Percentiles rank a stretch among this genome's conserved stretches.
Evolutionary conservation across 2,113 vertebrate species (phyloP).

Genomic region (Salvelinus alpinus): DNA sequence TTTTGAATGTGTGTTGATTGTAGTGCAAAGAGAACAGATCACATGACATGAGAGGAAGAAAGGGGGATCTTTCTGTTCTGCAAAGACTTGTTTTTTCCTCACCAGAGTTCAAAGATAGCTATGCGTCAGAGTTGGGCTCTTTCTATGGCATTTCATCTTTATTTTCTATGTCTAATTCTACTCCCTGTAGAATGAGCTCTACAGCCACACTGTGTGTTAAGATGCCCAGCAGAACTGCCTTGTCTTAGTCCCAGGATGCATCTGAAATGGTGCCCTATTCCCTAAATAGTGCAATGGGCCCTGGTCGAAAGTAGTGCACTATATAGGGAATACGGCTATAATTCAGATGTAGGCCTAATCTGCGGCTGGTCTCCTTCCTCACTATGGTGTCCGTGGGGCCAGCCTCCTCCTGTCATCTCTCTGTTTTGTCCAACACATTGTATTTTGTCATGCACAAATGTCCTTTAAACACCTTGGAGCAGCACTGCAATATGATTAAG

Average conservation of each 20-base stretch:
- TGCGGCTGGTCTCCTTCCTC: slow-evolving; percentile 25
- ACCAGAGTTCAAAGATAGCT: slow-evolving; percentile 47
- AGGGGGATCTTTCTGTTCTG: slow-evolving; percentile 48
- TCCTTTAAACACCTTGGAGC: slow-evolving; percentile 67
- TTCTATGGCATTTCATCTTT: slow-evolving; percentile 53
- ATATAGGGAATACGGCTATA: too few species aligned
- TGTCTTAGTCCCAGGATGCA: background rate
- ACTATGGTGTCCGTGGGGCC: slow-evolving; percentile 34
- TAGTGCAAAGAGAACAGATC: slow-evolving; percentile 48
- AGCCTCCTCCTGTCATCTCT: slow-evolving; percentile 8
- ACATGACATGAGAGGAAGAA: slow-evolving; percentile 44
- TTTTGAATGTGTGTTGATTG: slow-evolving; percentile 58
- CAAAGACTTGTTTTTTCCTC: slow-evolving; percentile 45
- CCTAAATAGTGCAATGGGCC: too few species aligned
- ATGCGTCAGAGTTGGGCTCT: slow-evolving; percentile 30
- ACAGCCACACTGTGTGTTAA: slow-evolving; percentile 50
- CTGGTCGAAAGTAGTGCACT: too few species aligned
- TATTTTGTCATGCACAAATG: slow-evolving; percentile 66
- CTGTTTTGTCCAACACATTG: slow-evolving; percentile 63
- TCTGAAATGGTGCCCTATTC: too few species aligned
- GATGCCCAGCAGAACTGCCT: slow-evolving; percentile 51
- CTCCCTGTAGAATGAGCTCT: slow-evolving; percentile 40
- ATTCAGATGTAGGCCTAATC: slow-evolving; percentile 3
- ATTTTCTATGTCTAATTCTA: slow-evolving; percentile 56
- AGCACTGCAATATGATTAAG: slow-evolving; percentile 69